A percentile compares a stretch with the other conserved stretches of the same genome.
Conservation (phyloP, 2,888 invertebrate genomes). For the Ethmia dodecea region DNA sequence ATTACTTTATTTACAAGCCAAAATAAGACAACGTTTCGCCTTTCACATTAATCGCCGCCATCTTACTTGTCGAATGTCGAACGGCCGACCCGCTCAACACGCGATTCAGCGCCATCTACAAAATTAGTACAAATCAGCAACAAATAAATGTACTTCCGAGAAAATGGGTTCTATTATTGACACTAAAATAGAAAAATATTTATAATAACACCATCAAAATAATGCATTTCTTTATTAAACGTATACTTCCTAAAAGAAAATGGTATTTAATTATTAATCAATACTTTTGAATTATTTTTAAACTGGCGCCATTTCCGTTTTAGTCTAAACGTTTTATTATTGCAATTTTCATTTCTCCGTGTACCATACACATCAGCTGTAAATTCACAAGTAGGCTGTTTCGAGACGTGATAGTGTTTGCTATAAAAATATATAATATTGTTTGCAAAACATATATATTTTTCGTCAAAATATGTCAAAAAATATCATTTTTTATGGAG, state of each 20-base stretch:
- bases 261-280: constrained; percentile 6
- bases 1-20: constrained; percentile 72
- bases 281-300: constrained; percentile 13
- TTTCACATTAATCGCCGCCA: constrained; percentile 83
- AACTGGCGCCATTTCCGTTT: constrained; percentile 20
- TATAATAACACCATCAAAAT: not conserved
- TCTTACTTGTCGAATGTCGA: constrained; percentile 77
- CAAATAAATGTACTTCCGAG: constrained; percentile 17
- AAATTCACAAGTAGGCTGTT: no score
- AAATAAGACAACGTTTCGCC: constrained; percentile 77
- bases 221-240: not conserved
- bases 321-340: constrained; percentile 14
- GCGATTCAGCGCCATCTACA: constrained; percentile 78
- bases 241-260: not conserved
- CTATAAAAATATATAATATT: no score
- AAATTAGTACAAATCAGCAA: constrained; percentile 32
- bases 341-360: no score
- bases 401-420: no score
- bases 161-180: no score
- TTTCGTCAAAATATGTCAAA: no score
- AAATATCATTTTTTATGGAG: no score
- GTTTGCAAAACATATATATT: no score
- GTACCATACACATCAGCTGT: no score
- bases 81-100: constrained; percentile 74
- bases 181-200: not conserved